Conservation (phyloP, 2,113 vertebrate species). For the Zosterops hypoxanthus region DNA sequence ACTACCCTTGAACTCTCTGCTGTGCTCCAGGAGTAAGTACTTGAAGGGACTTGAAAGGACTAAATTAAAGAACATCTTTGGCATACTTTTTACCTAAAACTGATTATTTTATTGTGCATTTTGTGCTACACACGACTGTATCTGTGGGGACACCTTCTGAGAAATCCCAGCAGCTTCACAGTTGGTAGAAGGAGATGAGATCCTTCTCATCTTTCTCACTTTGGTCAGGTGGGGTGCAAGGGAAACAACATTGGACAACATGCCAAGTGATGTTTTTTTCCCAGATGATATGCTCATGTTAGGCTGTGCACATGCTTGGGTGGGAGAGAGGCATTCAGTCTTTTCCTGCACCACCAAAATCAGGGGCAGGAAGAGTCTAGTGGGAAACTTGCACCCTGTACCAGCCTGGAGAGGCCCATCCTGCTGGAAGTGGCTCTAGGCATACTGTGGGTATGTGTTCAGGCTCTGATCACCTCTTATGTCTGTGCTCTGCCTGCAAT, state of each 20-base stretch:
- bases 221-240: accelerated
- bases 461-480: not conserved
- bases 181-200: not conserved
- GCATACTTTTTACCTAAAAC: not conserved
- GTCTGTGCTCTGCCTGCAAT: not conserved
- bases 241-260: not conserved
- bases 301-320: not conserved
- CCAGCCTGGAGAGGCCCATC: not conserved
- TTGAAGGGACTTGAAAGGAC: not conserved
- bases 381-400: not conserved
- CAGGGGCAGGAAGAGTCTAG: not conserved
- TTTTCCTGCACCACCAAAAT: not conserved
- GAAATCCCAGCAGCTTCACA: not conserved
- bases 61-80: not conserved
- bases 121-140: not conserved
- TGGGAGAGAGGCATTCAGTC: no score
- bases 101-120: not conserved
- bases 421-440: not conserved
- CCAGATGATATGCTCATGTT: not conserved
- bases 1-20: not conserved
- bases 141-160: not conserved
- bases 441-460: accelerated
- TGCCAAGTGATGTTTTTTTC: accelerated
- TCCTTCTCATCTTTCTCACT: not conserved
- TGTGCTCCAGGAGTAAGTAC: no score